A percentile compares a stretch with the other conserved stretches of the same genome.
Conservation (phyloP, 2,113 vertebrate species). For the Grammomys dolichurus region DNA sequence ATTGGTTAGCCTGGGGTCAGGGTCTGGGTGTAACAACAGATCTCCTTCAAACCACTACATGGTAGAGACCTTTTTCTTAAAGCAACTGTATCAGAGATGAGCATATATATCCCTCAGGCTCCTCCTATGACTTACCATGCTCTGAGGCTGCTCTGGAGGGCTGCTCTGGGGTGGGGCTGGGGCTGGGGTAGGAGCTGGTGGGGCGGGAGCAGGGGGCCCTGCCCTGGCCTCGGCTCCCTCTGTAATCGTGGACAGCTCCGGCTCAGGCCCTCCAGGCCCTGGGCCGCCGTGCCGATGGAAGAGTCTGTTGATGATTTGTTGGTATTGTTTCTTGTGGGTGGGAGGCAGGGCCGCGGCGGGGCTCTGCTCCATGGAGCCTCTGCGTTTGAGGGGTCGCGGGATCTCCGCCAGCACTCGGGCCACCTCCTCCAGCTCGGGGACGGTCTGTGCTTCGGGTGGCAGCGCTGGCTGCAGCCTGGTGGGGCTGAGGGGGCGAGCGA, state of each 20-base stretch:
- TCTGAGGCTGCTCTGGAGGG: conserved; percentile 76
- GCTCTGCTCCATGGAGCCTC: conserved; percentile 90
- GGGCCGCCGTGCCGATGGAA: conserved; percentile 84
- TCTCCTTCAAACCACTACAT: neutral
- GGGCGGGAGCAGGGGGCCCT: conserved; percentile 64
- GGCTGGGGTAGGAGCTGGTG: conserved; percentile 52
- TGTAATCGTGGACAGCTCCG: conserved; percentile 59
- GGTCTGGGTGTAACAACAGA: neutral
- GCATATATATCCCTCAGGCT: accelerated
- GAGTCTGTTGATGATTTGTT: conserved; percentile 92
- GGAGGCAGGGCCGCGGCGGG: conserved; percentile 78
- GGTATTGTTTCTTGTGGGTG: conserved; percentile 91
- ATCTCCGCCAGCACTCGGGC: conserved; percentile 92
- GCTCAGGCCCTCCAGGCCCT: conserved; percentile 42
- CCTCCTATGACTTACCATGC: conserved; percentile 61
- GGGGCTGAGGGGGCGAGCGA: conserved; percentile 92
- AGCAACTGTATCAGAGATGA: neutral
- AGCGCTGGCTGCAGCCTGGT: conserved; percentile 93
- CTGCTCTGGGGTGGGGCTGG: conserved; percentile 64
- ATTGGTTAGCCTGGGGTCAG: neutral
- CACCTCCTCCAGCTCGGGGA: conserved; percentile 89
- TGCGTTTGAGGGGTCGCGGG: conserved; percentile 92
- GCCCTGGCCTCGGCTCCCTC: conserved; percentile 72
- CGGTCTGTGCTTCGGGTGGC: conserved; percentile 87
- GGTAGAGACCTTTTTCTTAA: neutral